Evolutionary conservation across 2,797 vertebrate species (phyloP).

Genomic region (Argentina silus): DNA sequence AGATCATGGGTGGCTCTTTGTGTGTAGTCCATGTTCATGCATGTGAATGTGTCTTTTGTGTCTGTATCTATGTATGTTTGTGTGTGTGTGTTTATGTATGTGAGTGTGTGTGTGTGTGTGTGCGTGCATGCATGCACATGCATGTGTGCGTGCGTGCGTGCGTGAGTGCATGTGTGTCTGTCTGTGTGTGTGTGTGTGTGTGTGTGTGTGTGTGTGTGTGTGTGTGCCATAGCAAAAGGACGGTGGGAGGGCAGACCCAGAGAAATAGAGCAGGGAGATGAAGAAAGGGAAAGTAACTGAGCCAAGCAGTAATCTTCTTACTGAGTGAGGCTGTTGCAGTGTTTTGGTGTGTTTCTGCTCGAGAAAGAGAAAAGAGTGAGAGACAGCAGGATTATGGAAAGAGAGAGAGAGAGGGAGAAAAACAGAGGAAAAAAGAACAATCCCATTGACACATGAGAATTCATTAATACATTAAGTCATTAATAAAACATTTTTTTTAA

Average conservation of each 20-base stretch:
- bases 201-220: not conserved
- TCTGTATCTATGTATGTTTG: slow-evolving; percentile 12
- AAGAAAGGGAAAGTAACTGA: slow-evolving; percentile 1
- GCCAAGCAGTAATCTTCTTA: slow-evolving; percentile 38
- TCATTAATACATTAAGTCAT: no score
- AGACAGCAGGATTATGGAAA: slow-evolving; percentile 1
- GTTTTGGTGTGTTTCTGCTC: slow-evolving; percentile 6
- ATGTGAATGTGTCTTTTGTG: slow-evolving; percentile 2
- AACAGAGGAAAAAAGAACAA: not conserved
- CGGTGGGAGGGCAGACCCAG: slow-evolving; percentile 1
- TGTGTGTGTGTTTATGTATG: not conserved
- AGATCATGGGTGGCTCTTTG: no score
- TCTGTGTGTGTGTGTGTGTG: slow-evolving; percentile 10
- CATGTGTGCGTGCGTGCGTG: not conserved
- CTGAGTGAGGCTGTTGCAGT: slow-evolving; percentile 2
- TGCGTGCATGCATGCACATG: not conserved
- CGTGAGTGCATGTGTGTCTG: not conserved
- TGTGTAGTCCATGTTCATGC: not conserved
- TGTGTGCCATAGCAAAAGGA: not conserved
- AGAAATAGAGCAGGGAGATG: slow-evolving; percentile 3
- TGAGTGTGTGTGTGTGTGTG: not conserved
- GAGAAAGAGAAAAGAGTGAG: not conserved
- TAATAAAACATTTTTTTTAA: no score
- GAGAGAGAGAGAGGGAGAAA: slow-evolving; percentile 10
- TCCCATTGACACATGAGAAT: not conserved